phyloP scores from a whole-genome alignment of 2,113 vertebrate species.

The Pterocles burchelli region DNA sequence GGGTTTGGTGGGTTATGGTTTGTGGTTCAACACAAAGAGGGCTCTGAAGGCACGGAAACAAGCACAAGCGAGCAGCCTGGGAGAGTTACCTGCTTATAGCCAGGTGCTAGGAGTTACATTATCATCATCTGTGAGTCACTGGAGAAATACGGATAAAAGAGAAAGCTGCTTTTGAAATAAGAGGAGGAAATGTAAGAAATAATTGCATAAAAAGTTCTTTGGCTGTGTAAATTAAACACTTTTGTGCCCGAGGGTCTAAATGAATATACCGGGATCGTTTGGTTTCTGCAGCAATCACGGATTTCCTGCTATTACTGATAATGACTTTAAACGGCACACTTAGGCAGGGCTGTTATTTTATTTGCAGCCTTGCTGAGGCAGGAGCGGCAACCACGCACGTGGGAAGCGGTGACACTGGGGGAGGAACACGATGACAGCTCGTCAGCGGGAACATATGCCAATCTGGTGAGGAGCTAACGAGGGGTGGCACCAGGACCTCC shows the following conservation, averaged over 20 bases:
- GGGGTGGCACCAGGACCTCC: not conserved
- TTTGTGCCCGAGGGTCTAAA: not conserved
- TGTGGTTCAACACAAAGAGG: not conserved
- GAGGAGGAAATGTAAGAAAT: not conserved
- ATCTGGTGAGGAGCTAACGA: not conserved
- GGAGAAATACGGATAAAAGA: not conserved
- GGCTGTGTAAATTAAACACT: slow-evolving; percentile 12
- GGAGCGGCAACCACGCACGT: not conserved
- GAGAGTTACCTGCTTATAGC: not conserved
- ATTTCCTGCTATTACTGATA: slow-evolving; percentile 16
- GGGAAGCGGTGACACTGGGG: not conserved
- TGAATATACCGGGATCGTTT: not conserved
- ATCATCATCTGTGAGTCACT: not conserved
- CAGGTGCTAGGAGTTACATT: not conserved
- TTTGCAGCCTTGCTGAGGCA: not conserved
- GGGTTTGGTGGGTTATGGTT: not conserved
- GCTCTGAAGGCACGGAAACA: not conserved
- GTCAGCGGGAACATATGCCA: not conserved
- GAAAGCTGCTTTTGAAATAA: not conserved
- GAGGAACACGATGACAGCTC: not conserved
- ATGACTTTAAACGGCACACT: not conserved
- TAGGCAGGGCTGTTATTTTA: not conserved
- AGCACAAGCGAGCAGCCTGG: not conserved
- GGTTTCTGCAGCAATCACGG: not conserved
- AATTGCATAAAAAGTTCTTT: not conserved